Percentiles rank a stretch among this genome's conserved stretches.
Evolutionary conservation across 2,888 invertebrate species (phyloP).

Genomic region (Chrysolina americana): DNA sequence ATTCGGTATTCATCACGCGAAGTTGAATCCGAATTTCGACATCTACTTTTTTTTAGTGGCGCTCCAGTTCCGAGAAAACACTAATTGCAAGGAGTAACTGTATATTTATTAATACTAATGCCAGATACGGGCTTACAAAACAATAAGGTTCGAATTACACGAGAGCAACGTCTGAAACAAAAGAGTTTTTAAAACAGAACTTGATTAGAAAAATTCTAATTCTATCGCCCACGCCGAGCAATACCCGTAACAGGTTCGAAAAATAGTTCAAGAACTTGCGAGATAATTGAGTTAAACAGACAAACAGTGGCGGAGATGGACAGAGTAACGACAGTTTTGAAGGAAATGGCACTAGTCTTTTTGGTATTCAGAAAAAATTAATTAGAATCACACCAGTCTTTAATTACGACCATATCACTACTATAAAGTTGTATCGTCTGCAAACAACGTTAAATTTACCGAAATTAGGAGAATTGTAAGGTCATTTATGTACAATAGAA

Average conservation of each 20-base stretch:
- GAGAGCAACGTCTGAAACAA: slow-evolving; percentile 20
- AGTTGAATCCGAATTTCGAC: slow-evolving; percentile 12
- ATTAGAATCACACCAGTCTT: too few relatives aligned
- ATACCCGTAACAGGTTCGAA: background rate
- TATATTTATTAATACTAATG: slow-evolving; percentile 20
- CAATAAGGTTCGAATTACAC: slow-evolving; percentile 31
- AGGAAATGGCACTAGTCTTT: too few relatives aligned
- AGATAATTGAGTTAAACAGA: background rate
- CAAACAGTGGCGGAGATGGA: background rate
- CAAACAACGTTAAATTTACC: too few relatives aligned
- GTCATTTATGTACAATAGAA: too few relatives aligned
- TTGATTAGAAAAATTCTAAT: slow-evolving; percentile 26
- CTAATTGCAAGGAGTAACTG: slow-evolving; percentile 41
- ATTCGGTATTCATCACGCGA: background rate
- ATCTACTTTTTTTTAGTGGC: slow-evolving; percentile 8
- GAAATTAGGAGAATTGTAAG: too few relatives aligned
- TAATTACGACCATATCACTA: too few relatives aligned
- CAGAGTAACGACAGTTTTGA: too few relatives aligned
- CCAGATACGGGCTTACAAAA: slow-evolving; percentile 27
- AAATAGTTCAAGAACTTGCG: slow-evolving; percentile 8
- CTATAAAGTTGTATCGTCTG: too few relatives aligned
- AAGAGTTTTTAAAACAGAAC: slow-evolving; percentile 23
- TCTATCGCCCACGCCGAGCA: slow-evolving; percentile 24
- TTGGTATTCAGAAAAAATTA: too few relatives aligned
- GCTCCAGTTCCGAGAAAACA: slow-evolving; percentile 31